These are phyloP conservation scores for Mormyrus lacerda DNA, from an alignment of 2,113 vertebrate genomes.

Conservation along the genomic window DNA sequence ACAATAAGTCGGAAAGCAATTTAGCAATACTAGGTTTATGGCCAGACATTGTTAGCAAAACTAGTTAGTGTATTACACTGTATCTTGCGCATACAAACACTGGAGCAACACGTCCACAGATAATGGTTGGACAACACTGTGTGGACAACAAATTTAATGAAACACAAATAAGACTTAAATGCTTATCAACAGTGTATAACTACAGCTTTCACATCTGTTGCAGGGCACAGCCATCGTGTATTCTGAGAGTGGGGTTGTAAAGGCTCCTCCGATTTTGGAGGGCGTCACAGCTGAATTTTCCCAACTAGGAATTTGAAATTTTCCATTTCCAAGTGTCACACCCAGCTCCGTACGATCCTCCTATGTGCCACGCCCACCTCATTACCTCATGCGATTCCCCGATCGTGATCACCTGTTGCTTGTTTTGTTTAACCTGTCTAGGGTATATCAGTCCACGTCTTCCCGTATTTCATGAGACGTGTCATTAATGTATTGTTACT, in stretches of 20 bases:
- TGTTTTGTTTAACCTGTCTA: too few relatives aligned
- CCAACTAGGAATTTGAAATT: background rate
- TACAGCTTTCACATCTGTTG: background rate
- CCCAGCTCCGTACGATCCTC: too few relatives aligned
- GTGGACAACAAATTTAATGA: background rate
- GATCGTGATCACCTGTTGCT: too few relatives aligned
- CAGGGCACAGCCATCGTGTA: background rate
- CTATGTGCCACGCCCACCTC: too few relatives aligned
- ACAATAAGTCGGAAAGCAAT: background rate
- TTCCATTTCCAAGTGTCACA: background rate
- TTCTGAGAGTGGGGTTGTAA: background rate
- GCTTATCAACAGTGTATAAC: background rate
- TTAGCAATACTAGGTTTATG: background rate
- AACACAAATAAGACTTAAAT: background rate
- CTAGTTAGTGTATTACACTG: background rate
- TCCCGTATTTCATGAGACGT: too few relatives aligned
- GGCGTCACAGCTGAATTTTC: background rate
- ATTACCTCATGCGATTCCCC: too few relatives aligned
- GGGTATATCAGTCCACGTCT: too few relatives aligned
- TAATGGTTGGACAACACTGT: background rate
- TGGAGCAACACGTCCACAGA: background rate
- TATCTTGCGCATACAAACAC: background rate
- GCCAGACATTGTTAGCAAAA: background rate
- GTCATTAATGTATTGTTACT: too few relatives aligned
- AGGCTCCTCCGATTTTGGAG: background rate